Evolutionary conservation across 1,140 invertebrate species (phyloP), one percentile per base, ranked within the genome.

Genomic region (Drosophila parvula): DNA sequence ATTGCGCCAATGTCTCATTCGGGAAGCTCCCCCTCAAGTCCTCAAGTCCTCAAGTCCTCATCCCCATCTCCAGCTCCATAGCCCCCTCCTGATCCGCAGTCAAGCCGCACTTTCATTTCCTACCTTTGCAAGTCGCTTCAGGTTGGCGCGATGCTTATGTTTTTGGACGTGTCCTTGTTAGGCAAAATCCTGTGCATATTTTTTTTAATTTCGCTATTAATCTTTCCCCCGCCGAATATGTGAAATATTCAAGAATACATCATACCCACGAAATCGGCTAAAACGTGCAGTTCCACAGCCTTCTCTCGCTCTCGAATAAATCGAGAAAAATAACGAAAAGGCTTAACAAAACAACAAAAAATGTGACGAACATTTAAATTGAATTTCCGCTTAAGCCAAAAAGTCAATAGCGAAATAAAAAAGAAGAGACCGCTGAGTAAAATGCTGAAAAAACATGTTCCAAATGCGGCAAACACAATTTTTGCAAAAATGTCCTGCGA

Each of bases 331-430:
- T 28, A 41, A 60, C 53, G 55, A 53, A 50, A 22, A 36, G 41
- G 50, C 48, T 70, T 61, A 36, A 50, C 32, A 41, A 45, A 53
- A 50, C 14, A 0, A 14, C 30, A 40, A 16, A 41, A 40, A 43
- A 59, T 57, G 40, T 18, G 22, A 50, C 28, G 71, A 78, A 62
- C 68, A 78, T 81, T 81, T 74, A 73, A 81, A 81, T 78, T 60
- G 65, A 74, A 81, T 74, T 78, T 78, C 50, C 74, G 74, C 43
- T 74, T 41, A 69, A 81, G 74, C 74, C 79, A 68, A 81, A 81
- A 68, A 67, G 68, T 62, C 60, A 81, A 68, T 67, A 48, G 40
- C 53, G 18, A 12, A 43, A 43, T 51, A 44, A 76, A 44, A 76
- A 27, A 48, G 56, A 43, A 48, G 32, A 14, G 18, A 14, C 18